Evolutionary conservation across 2,888 invertebrate species (phyloP), one percentile per base, ranked within the genome.

Genomic region (Pediacus dermestoides): DNA sequence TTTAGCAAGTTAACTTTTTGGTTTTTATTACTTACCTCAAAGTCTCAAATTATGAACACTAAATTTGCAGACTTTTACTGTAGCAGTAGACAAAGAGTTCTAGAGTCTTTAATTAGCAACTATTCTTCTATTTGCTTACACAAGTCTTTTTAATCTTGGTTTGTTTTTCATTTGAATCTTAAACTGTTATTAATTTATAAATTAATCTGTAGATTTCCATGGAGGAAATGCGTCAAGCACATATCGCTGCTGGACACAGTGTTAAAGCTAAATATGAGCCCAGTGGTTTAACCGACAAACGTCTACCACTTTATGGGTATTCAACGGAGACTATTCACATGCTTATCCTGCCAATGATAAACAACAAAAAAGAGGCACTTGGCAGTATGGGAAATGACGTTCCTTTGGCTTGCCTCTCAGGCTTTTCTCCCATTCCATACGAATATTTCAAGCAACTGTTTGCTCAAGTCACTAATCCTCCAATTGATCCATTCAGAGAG

Each of bases 381-480:
- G 99, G 99, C 35, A 97, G 96, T 15, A 99, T 99, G 99, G 99
- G 99, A 41, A 99, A 99, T 69, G 99, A 99, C 71, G 90, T 91
- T 0, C 97, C 99, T 0, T 72, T 99, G 52, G 99, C 99, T 4
- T 99, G 99, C 60, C 78, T 99, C 14, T 99, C 97, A 1, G 78
- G 82, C 66, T 96, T 91, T 74, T 90, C 95, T 65, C 99, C 99
- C 4, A 74, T 96, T 40, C 78, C 91, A 1, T 99, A 95, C 69
- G 92, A 92, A 55, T 99, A 99, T 71, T 99, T 99, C 76, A 97
- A 99, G 66, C 99, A 99, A 67, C 75, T 97, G 28, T 99, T 99
- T 71, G 99, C 99, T 18, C 99, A 99, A 77, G 92, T 95, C 55
- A 99, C 99, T 56, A 99, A 99, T 74, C 99, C 99, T 3, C 99